phyloP scores from a whole-genome alignment of 2,888 invertebrate species.

The Lycophotia porphyrea region DNA sequence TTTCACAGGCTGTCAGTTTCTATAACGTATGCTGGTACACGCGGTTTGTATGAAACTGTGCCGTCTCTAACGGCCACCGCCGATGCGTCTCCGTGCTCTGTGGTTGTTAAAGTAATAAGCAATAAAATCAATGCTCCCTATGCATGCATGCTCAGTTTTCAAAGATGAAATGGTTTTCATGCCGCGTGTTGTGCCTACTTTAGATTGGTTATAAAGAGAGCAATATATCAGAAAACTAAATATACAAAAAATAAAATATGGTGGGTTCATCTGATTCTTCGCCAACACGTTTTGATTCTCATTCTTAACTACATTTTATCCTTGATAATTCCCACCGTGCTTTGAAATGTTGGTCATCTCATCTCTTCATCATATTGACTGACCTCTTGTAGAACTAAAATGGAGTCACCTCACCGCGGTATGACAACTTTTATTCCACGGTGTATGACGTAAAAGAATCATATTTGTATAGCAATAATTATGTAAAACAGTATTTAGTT shows the following conservation, averaged over 20 bases:
- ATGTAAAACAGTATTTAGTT: conserved; percentile 62
- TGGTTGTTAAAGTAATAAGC: background rate
- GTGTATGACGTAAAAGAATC: conserved; percentile 29
- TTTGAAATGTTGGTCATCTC: background rate
- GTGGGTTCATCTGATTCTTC: background rate
- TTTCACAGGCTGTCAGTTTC: background rate
- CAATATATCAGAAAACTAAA: background rate
- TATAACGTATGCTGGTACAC: background rate
- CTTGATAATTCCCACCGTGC: conserved; percentile 7
- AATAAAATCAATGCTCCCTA: conserved; percentile 17
- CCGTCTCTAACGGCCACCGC: background rate
- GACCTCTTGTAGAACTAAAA: conserved; percentile 4
- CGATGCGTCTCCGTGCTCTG: background rate
- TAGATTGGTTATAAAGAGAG: conserved; percentile 1
- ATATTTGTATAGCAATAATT: conserved; percentile 44
- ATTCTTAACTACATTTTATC: background rate
- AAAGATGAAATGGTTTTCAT: conserved; percentile 22
- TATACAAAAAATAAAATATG: background rate
- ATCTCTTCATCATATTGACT: background rate
- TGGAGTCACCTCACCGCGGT: conserved; percentile 20
- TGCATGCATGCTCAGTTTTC: conserved; percentile 29
- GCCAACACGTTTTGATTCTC: background rate
- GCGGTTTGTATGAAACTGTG: background rate
- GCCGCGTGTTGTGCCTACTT: conserved; percentile 16
- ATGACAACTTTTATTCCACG: conserved; percentile 18